A percentile compares a stretch with the other conserved stretches of the same genome.
phyloP scores from a whole-genome alignment of 2,113 vertebrate genomes.

The Sturnus vulgaris region DNA sequence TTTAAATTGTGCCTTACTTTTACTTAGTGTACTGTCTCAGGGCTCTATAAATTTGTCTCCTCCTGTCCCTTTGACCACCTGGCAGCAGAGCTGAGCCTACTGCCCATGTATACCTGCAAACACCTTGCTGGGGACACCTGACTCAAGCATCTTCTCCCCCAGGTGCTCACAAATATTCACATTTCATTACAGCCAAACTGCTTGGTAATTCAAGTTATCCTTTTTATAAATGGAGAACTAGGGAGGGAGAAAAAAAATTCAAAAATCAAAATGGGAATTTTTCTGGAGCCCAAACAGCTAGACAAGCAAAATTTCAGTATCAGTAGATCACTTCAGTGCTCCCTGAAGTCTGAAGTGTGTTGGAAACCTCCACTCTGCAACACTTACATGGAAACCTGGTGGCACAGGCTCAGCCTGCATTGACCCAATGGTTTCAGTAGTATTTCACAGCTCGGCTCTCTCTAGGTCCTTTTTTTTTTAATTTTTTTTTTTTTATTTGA shows the following conservation, averaged over 20 bases:
- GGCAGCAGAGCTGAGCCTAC: neutral
- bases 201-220: neutral
- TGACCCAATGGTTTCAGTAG: neutral
- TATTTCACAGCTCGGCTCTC: neutral
- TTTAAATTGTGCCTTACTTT: constrained; percentile 8
- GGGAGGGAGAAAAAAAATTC: fast-evolving
- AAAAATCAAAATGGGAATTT: neutral
- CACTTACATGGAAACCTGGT: neutral
- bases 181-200: neutral
- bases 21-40: neutral
- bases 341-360: neutral
- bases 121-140: neutral
- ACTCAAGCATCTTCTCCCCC: neutral
- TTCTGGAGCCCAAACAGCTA: neutral
- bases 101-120: neutral
- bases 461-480: neutral
- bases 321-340: neutral
- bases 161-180: neutral
- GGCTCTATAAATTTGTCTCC: neutral
- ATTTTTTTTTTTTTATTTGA: neutral
- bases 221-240: neutral
- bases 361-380: neutral
- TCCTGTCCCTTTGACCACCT: neutral
- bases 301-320: neutral
- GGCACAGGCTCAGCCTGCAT: neutral